Evolutionary conservation across 2,888 invertebrate genomes (phyloP).

Genomic region (Drosophila fulvimacula): DNA sequence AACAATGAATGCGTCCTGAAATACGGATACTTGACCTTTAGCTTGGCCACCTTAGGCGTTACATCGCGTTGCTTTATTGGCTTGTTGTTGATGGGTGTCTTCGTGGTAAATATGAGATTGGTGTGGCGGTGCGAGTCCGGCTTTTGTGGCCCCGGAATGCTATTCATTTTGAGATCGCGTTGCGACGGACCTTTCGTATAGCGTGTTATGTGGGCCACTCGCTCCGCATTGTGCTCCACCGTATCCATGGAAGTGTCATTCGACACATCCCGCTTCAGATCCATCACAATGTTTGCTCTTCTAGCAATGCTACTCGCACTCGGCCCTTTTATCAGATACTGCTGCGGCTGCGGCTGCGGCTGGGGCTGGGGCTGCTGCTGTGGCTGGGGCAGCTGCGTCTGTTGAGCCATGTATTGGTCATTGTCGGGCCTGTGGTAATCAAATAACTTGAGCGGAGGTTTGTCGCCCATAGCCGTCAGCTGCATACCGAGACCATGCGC

Average conservation of each 20-base stretch:
- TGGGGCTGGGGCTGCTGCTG: neutral
- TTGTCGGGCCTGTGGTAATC: neutral
- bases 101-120: neutral
- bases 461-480: neutral
- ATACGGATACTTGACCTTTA: neutral
- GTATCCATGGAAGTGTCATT: conserved; percentile 27
- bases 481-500: neutral
- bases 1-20: conserved; percentile 1
- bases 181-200: neutral
- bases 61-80: conserved; percentile 13
- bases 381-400: too few relatives aligned
- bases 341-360: neutral
- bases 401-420: neutral
- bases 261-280: neutral
- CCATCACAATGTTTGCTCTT: neutral
- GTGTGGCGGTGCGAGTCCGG: neutral
- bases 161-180: neutral
- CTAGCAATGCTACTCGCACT: neutral
- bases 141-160: neutral
- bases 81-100: conserved; percentile 5
- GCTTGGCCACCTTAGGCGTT: conserved; percentile 3
- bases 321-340: neutral
- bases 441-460: neutral
- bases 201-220: neutral
- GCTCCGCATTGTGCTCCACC: conserved; percentile 9